Base-by-base conservation (phyloP, 2,888 invertebrate genomes). In the Leptopilina myrica region DNA sequence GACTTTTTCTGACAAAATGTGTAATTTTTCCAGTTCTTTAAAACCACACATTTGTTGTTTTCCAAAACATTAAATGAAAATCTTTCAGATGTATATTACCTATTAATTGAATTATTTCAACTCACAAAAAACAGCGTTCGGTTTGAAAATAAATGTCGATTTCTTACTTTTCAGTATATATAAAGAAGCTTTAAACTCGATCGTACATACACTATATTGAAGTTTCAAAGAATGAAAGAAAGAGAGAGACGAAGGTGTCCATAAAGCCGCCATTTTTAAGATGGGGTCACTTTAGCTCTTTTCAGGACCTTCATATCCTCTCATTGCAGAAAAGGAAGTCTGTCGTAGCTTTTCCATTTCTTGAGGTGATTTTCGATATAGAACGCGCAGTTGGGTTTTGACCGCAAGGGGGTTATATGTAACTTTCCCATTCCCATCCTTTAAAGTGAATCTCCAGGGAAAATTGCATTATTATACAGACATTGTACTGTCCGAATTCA, bases 231-330 rank as follows among this genome's bases (percentile, higher is more conserved):
- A 26, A 26, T 56, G 53, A 53, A 14, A 56, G 40, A 66, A 15
- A n/a, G n/a, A 40, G 40, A 33, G 33, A 33, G n/a, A n/a, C 43
- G 40, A 7, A 5, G 56, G 56, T 56, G 53, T 33, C 53, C 56
- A 56, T 73, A 73, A 73, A 73, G 33, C 53, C 53, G 14, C 49
- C 73, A 73, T 73, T 73, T 73, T 56, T 56, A 56, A 73, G 73
- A 73, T 73, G 73, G n/a, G 73, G 73, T 73, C 56, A 73, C 56
- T 73, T 73, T 73, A 40, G 56, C 73, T 73, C 73, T 59, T 33
- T 20, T 73, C 56, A 56, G n/a, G 56, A 56, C 73, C 56, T 73
- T 33, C 56, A 40, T 73, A 73, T 73, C 33, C 56, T 73, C 56
- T 56, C 56, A 73, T 73, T 33, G 33, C n/a, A 56, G 56, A n/a